Percentiles rank a stretch among this genome's conserved stretches.
Evolutionary conservation across 2,113 vertebrate genomes (phyloP).

Genomic region (Megaceryle torquata): DNA sequence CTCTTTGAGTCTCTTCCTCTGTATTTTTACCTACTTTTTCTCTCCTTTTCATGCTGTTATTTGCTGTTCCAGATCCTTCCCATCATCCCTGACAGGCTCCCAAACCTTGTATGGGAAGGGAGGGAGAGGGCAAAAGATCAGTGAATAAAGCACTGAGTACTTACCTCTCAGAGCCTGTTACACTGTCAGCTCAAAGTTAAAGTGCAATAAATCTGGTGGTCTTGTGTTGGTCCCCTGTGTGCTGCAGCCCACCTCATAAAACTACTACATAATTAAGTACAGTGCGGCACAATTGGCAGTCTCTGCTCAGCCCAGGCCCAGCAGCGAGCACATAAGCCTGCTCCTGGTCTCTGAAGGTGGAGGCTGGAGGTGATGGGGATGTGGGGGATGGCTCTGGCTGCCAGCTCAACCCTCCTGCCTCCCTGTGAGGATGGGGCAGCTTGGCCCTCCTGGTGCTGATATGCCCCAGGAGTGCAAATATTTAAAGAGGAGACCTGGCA

Average conservation of each 20-base stretch:
- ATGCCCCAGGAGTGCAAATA: rapidly evolving
- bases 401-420: neutral
- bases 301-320: conserved; percentile 59
- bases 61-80: neutral
- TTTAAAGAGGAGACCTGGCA: neutral
- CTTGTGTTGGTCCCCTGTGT: conserved; percentile 59
- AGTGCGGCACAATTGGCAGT: conserved; percentile 58
- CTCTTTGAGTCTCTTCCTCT: neutral
- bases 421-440: neutral
- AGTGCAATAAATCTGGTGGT: conserved; percentile 72
- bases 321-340: neutral
- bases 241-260: conserved; percentile 76
- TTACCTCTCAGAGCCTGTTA: conserved; percentile 68
- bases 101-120: neutral
- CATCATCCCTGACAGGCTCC: neutral
- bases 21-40: neutral
- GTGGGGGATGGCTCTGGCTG: neutral
- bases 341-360: neutral
- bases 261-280: conserved; percentile 77
- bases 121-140: conserved; percentile 54
- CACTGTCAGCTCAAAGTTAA: conserved; percentile 69
- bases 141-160: conserved; percentile 54
- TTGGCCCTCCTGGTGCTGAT: rapidly evolving
- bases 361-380: conserved; percentile 15
- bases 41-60: neutral